These are phyloP conservation scores for Gibbula magus DNA, from an alignment of 2,888 invertebrate species.

Conservation along the genomic window DNA sequence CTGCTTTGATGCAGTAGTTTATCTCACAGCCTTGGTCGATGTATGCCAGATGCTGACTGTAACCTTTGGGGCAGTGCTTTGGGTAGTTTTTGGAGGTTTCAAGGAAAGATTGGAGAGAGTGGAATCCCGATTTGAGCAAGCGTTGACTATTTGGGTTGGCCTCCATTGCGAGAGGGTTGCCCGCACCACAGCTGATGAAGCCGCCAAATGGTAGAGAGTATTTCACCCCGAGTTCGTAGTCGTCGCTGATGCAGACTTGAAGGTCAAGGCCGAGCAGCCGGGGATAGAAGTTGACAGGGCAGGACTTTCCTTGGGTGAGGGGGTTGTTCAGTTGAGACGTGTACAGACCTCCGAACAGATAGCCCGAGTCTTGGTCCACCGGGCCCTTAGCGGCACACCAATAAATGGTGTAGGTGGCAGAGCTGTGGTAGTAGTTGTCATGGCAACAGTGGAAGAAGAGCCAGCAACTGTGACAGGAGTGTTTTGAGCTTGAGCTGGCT, in stretches of 20 bases:
- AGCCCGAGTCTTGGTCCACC: constrained; percentile 49
- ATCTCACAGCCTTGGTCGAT: constrained; percentile 62
- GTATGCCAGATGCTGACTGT: constrained; percentile 61
- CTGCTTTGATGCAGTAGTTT: constrained; percentile 58
- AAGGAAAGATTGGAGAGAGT: constrained; percentile 39
- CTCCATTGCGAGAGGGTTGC: constrained; percentile 53
- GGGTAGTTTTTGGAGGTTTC: constrained; percentile 48
- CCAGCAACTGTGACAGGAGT: constrained; percentile 48
- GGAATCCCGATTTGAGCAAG: neutral
- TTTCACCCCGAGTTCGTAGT: constrained; percentile 53
- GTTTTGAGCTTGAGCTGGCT: constrained; percentile 23
- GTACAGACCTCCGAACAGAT: constrained; percentile 64
- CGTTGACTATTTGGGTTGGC: neutral
- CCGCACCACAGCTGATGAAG: constrained; percentile 59
- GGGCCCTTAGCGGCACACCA: constrained; percentile 61
- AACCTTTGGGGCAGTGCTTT: constrained; percentile 58
- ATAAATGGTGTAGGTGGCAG: constrained; percentile 50
- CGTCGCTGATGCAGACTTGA: constrained; percentile 63
- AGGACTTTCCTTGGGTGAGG: constrained; percentile 49
- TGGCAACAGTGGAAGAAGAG: constrained; percentile 46
- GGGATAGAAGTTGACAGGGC: constrained; percentile 58
- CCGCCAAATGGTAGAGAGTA: constrained; percentile 64
- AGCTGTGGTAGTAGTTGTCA: constrained; percentile 39
- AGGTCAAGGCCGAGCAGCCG: constrained; percentile 48
- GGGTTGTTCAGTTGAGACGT: constrained; percentile 50